Percentiles rank a stretch among this genome's conserved stretches.
Conservation (phyloP, 2,888 invertebrate species). For the Megaustenia siamemsis region DNA sequence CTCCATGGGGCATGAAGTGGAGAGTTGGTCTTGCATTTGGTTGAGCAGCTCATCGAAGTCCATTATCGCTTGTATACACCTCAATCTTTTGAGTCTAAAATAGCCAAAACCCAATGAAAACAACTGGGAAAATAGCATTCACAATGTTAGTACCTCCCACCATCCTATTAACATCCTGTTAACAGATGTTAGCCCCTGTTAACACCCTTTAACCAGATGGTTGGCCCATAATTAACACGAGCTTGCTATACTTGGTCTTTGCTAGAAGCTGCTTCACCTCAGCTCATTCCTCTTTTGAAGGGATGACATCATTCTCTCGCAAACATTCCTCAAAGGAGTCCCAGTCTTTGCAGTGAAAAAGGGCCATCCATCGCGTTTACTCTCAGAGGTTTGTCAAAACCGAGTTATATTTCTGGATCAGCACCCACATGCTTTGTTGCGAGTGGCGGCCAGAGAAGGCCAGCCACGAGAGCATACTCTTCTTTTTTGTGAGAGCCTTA, state of each 20-base stretch:
- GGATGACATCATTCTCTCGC: not conserved
- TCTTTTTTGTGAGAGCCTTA: too few species aligned
- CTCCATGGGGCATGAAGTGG: too few species aligned
- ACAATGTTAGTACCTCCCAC: too few species aligned
- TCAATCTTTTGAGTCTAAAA: too few species aligned
- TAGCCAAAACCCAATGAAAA: too few species aligned
- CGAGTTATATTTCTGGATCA: not conserved
- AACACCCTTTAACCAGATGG: not conserved
- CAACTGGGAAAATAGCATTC: too few species aligned
- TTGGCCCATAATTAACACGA: not conserved
- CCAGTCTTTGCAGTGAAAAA: conserved; percentile 7
- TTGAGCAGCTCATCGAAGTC: too few species aligned
- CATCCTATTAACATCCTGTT: too few species aligned
- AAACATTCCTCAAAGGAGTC: not conserved
- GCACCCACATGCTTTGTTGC: not conserved
- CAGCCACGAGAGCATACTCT: not conserved
- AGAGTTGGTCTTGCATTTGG: too few species aligned
- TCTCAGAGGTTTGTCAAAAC: not conserved
- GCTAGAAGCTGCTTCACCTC: not conserved
- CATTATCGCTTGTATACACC: too few species aligned
- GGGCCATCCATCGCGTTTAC: not conserved
- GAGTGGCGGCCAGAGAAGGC: not conserved
- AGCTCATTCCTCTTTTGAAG: not conserved
- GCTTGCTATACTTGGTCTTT: not conserved
- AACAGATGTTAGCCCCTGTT: too few species aligned